A percentile compares a stretch with the other conserved stretches of the same genome.
Conservation (phyloP, 2,113 vertebrate genomes). For the Corapipo altera region DNA sequence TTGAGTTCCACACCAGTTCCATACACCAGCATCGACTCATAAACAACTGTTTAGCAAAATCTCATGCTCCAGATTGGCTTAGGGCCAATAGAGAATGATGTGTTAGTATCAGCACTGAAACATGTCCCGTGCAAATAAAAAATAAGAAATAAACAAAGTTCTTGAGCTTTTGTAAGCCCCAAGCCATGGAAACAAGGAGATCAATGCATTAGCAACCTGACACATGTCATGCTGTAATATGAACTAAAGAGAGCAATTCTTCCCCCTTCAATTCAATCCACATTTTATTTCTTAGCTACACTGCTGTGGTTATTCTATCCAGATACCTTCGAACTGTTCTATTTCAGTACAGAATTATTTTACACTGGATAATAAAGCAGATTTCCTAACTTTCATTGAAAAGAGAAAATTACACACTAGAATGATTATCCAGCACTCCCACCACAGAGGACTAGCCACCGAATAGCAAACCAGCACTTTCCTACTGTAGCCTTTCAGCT, state of each 20-base stretch:
- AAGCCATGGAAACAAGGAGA: neutral
- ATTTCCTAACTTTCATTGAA: neutral
- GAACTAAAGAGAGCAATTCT: neutral
- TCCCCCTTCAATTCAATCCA: neutral
- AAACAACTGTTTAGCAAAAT: neutral
- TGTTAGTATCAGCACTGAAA: neutral
- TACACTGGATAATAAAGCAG: neutral
- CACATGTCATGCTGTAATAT: neutral
- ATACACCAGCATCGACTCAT: neutral
- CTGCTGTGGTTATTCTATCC: neutral
- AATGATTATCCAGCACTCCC: neutral
- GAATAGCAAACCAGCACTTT: neutral
- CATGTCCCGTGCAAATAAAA: neutral
- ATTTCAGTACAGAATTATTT: neutral
- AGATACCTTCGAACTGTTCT: neutral
- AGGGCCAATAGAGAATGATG: neutral
- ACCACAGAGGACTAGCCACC: neutral
- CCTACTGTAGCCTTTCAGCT: neutral
- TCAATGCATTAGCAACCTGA: neutral
- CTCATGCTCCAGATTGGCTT: neutral
- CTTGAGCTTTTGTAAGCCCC: neutral
- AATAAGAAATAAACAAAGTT: neutral
- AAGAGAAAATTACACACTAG: neutral
- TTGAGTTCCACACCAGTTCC: neutral
- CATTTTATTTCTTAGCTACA: neutral